phyloP scores from a whole-genome alignment of 2,888 invertebrate genomes.

The Cosmia trapezina region DNA sequence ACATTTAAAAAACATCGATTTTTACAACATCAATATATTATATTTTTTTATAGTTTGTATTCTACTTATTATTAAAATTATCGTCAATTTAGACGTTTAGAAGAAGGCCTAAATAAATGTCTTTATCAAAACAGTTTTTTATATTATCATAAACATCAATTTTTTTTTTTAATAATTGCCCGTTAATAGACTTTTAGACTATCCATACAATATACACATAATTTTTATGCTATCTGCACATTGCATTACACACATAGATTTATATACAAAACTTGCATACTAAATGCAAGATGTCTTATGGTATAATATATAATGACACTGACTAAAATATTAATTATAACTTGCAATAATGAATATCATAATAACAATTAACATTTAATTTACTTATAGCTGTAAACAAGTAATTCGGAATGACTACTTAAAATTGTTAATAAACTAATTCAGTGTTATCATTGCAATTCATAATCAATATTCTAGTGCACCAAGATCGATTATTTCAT shows the following conservation, averaged over 20 bases:
- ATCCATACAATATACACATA: not conserved
- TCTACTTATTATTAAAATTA: conserved; percentile 3
- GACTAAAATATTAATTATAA: not conserved
- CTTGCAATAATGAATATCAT: not conserved
- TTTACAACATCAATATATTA: conserved; percentile 31
- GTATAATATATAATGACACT: not conserved
- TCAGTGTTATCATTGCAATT: not conserved
- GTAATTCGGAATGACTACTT: too few species aligned
- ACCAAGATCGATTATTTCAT: not conserved
- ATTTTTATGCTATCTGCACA: not conserved
- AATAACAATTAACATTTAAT: not conserved
- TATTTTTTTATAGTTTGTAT: not conserved
- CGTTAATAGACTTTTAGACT: not conserved
- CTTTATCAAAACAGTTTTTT: conserved; percentile 17
- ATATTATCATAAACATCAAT: too few species aligned
- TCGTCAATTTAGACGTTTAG: conserved; percentile 9
- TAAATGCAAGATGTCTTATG: not conserved
- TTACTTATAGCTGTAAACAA: not conserved
- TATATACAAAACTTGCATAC: not conserved
- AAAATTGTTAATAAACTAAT: not conserved
- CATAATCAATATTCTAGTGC: not conserved
- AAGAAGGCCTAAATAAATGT: conserved; percentile 13
- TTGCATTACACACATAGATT: not conserved
- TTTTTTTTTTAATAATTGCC: not conserved
- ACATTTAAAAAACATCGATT: conserved; percentile 1